Evolutionary conservation across 2,888 invertebrate genomes (phyloP).

Genomic region (Camptogramma bilineatum): DNA sequence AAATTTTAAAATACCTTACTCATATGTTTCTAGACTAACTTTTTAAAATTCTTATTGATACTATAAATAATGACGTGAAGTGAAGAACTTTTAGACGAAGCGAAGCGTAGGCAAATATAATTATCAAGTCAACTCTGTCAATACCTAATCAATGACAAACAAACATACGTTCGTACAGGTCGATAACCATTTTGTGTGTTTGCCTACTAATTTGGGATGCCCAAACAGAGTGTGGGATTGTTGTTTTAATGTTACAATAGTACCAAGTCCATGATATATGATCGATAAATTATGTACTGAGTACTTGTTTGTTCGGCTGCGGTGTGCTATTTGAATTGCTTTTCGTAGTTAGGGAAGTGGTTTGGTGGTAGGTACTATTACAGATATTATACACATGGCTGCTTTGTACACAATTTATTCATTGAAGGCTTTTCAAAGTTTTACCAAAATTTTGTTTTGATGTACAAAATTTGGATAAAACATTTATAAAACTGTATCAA

Average conservation of each 20-base stretch:
- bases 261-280: constrained; percentile 49
- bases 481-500: neutral
- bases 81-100: neutral
- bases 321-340: constrained; percentile 20
- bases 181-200: constrained; percentile 51
- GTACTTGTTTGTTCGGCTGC: constrained; percentile 23
- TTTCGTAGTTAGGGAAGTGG: constrained; percentile 6
- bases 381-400: neutral
- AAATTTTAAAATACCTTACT: too few relatives aligned
- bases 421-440: neutral
- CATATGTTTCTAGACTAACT: neutral
- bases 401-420: neutral
- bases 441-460: neutral
- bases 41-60: neutral
- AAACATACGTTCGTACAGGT: constrained; percentile 48
- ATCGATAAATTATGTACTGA: constrained; percentile 46
- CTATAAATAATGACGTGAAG: neutral
- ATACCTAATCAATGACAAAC: constrained; percentile 46
- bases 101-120: constrained; percentile 20
- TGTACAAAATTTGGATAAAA: constrained; percentile 4
- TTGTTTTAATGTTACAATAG: constrained; percentile 57
- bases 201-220: constrained; percentile 62
- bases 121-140: constrained; percentile 38
- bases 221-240: constrained; percentile 55
- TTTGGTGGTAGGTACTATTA: constrained; percentile 2